phyloP scores from a whole-genome alignment of 2,888 invertebrate genomes.

The Aquatica leii region DNA sequence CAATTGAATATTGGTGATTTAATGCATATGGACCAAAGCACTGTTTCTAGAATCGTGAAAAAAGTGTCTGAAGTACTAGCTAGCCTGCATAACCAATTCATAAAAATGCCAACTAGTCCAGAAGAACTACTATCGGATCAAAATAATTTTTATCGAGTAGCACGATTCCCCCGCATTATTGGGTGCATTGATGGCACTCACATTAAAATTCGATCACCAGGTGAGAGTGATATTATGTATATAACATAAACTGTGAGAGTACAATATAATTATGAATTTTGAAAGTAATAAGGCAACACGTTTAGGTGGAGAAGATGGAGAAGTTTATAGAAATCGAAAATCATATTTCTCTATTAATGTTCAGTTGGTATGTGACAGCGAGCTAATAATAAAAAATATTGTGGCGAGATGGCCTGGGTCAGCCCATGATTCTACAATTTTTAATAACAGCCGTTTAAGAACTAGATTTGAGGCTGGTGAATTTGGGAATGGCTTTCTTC shows the following conservation, averaged over 20 bases:
- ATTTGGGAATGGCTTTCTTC: too few species aligned
- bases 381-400: too few species aligned
- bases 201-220: not conserved
- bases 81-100: not conserved
- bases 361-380: too few species aligned
- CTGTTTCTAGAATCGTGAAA: not conserved
- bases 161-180: not conserved
- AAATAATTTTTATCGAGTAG: too few species aligned
- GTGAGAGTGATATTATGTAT: too few species aligned
- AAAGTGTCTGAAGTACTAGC: not conserved
- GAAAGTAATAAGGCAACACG: not conserved
- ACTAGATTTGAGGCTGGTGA: too few species aligned
- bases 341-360: not conserved
- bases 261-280: too few species aligned
- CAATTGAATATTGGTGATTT: too few species aligned
- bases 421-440: too few species aligned
- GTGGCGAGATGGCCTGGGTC: too few species aligned
- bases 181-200: not conserved
- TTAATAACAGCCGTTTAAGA: too few species aligned
- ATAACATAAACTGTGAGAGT: not conserved
- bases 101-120: not conserved
- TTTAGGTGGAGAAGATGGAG: not conserved
- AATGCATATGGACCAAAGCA: too few species aligned
- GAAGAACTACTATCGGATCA: not conserved
- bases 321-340: not conserved